A percentile compares a stretch with the other conserved stretches of the same genome.
Evolutionary conservation across 2,888 invertebrate genomes (phyloP).

Genomic region (Acleris emargana): DNA sequence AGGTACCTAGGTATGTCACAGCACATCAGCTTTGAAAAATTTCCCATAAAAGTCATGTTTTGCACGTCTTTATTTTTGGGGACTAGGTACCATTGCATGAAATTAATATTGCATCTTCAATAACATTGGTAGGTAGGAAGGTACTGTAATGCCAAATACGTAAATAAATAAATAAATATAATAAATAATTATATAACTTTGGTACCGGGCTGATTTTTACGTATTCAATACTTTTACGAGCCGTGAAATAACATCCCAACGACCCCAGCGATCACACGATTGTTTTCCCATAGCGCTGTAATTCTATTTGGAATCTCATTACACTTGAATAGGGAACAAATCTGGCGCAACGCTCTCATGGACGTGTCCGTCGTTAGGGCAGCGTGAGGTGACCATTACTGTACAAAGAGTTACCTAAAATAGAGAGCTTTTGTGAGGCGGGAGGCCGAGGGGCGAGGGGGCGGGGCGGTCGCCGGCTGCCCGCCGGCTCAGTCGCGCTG

Average conservation of each 20-base stretch:
- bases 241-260: slow-evolving; percentile 31
- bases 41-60: too few species aligned
- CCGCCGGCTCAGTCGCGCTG: slow-evolving; percentile 81
- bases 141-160: too few species aligned
- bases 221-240: neutral
- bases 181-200: too few species aligned
- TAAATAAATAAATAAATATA: too few species aligned
- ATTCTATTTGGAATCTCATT: slow-evolving; percentile 83
- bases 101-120: too few species aligned
- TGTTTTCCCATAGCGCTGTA: slow-evolving; percentile 78
- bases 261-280: slow-evolving; percentile 60
- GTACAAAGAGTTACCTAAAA: slow-evolving; percentile 84
- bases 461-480: slow-evolving; percentile 77
- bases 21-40: too few species aligned
- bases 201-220: too few species aligned
- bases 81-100: too few species aligned
- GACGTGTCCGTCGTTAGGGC: slow-evolving; percentile 82
- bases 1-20: too few species aligned
- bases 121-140: too few species aligned
- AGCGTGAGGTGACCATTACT: slow-evolving; percentile 84
- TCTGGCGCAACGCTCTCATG: slow-evolving; percentile 81
- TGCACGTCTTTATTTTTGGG: too few species aligned
- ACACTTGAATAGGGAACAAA: slow-evolving; percentile 78
- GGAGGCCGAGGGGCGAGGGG: slow-evolving; percentile 71
- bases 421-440: slow-evolving; percentile 83